These are phyloP conservation scores for Meiosimyza decipiens DNA, from an alignment of 2,888 invertebrate genomes.

Conservation along the genomic window DNA sequence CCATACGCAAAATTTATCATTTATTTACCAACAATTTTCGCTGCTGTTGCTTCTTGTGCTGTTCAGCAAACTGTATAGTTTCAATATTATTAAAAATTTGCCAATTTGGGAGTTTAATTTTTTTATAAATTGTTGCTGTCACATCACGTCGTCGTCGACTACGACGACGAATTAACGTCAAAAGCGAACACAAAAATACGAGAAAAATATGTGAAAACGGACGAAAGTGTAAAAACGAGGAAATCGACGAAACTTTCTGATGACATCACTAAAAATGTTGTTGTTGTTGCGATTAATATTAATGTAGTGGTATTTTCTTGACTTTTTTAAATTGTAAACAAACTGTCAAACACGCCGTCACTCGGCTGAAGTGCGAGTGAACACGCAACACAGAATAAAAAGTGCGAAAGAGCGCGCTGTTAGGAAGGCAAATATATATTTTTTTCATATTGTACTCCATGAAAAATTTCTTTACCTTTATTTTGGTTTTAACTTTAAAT, in stretches of 20 bases:
- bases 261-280: slow-evolving; percentile 64
- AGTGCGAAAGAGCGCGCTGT: too few relatives aligned
- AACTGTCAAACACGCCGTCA: slow-evolving; percentile 52
- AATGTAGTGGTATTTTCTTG: slow-evolving; percentile 28
- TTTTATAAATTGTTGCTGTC: slow-evolving; percentile 34
- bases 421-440: too few relatives aligned
- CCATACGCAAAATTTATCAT: slow-evolving; percentile 10
- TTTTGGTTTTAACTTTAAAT: too few relatives aligned
- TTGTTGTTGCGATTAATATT: slow-evolving; percentile 43
- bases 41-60: slow-evolving; percentile 45
- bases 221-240: slow-evolving; percentile 44
- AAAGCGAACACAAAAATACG: slow-evolving; percentile 40
- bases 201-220: slow-evolving; percentile 37
- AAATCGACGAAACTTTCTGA: slow-evolving; percentile 61
- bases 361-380: too few relatives aligned
- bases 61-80: neutral
- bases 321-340: slow-evolving; percentile 61
- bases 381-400: too few relatives aligned
- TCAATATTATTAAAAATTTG: neutral
- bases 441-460: too few relatives aligned
- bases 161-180: slow-evolving; percentile 22
- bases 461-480: too few relatives aligned
- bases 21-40: slow-evolving; percentile 30
- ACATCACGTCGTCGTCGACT: slow-evolving; percentile 29
- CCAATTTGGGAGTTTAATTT: slow-evolving; percentile 10